A percentile compares a stretch with the other conserved stretches of the same genome.
These are phyloP conservation scores for Ceraclea dissimilis DNA, from an alignment of 2,888 invertebrate species.

Conservation along the genomic window DNA sequence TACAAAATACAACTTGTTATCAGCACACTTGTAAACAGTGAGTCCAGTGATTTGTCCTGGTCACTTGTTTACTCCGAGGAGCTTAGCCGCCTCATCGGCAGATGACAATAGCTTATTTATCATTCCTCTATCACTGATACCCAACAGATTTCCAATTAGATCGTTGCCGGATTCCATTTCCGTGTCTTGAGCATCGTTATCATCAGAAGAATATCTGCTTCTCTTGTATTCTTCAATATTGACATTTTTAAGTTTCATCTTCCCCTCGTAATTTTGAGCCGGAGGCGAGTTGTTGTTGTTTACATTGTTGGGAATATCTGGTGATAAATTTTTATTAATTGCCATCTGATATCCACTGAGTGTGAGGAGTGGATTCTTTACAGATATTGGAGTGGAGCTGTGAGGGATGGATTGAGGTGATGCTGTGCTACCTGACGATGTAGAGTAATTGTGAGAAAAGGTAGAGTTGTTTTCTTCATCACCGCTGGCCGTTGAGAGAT, in stretches of 20 bases:
- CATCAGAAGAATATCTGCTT: conserved; percentile 39
- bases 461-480: conserved; percentile 32
- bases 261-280: conserved; percentile 46
- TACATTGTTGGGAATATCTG: conserved; percentile 43
- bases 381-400: conserved; percentile 18
- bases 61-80: conserved; percentile 71
- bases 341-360: conserved; percentile 24
- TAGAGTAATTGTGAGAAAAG: not conserved
- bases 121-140: conserved; percentile 76
- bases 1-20: conserved; percentile 16
- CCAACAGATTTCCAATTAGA: conserved; percentile 82
- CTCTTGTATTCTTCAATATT: conserved; percentile 27
- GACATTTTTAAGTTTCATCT: conserved; percentile 33
- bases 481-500: conserved; percentile 41
- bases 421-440: not conserved
- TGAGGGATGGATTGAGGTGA: conserved; percentile 4
- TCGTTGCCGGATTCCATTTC: conserved; percentile 57
- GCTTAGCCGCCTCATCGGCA: conserved; percentile 79
- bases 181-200: conserved; percentile 40
- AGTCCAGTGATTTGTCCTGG: conserved; percentile 16
- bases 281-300: conserved; percentile 52
- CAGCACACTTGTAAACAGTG: conserved; percentile 18
- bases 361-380: conserved; percentile 9
- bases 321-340: conserved; percentile 21
- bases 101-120: conserved; percentile 79